Evolutionary conservation across 2,113 vertebrate genomes (phyloP), one percentile per base, ranked within the genome.

Genomic region (Protomyctophum bolini): DNA sequence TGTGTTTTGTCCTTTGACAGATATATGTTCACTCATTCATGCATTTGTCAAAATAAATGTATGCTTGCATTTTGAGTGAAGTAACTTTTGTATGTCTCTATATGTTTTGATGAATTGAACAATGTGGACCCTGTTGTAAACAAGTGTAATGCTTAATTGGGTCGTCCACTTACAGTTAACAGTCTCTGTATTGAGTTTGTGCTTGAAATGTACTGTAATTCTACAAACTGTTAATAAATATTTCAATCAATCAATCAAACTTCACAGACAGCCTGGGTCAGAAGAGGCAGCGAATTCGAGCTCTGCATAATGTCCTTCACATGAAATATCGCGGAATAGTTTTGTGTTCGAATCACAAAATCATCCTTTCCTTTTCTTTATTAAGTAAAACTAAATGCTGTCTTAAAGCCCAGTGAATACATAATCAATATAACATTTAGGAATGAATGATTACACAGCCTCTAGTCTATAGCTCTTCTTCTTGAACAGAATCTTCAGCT

Each of bases 401-500:
- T 65, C 54, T 70, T 12, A 3, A 52, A 72, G 50, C 54, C 11
- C 8, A 62, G 48, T n/a, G 21, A 50, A 51, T 28, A 55, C 68
- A 61, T 71, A 56, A 76, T 72, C 63, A 72, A 69, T 67, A 63
- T 21, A 21, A 63, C 10, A 63, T 73, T 67, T 70, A 10, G 76
- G 80, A 84, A 80, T 83, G 77, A 76, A 75, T 79, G 76, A 81
- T 75, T 69, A 11, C 56, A 73, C 29, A n/a, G 58, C 59, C 64
- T 79, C 63, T 21, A 21, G 21, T 21, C 21, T 80, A 75, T 70
- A 71, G 68, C 28, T 50, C 47, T 63, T 45, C 9, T 65, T 63
- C 46, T 58, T 59, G 49, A 66, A 60, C 45, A 70, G 28, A 70
- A 65, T 47, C 56, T 14, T 75, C 72, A 14, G 3, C 6, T 33